Evolutionary conservation across 2,113 vertebrate species (phyloP), one percentile per base, ranked within the genome.

Genomic region (Apaloderma vittatum): DNA sequence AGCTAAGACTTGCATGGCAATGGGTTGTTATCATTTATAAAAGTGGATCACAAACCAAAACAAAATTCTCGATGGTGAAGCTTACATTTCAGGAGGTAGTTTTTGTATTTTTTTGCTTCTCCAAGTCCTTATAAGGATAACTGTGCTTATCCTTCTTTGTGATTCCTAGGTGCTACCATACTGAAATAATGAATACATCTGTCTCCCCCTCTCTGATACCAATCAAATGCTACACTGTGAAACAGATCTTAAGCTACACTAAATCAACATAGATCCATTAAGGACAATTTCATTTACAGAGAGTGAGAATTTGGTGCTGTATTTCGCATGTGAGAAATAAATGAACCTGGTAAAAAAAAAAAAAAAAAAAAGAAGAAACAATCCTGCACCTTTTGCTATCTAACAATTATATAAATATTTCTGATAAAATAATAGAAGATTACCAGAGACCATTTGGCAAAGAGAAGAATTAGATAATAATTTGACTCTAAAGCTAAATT

Each of bases 401-500:
- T 65, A 77, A 74, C 17, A 71, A 37, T 48, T 77, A 73, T 62
- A 43, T 17, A 93, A 81, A 24, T 71, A 37, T 67, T 89, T 72
- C 55, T 45, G 10, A 45, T 74, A 86, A 70, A 81, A 76, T 79
- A 90, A 63, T 46, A 87, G 32, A 75, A 88, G 18, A 46, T 46
- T 88, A 20, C 48, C 80, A 55, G 45, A 93, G 30, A 82, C 12
- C 71, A 88, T 86, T 92, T 83, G 30, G 29, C 8, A 13, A 72
- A 92, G 36, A 79, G 36, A 86, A 63, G 36, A 68, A 92, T 85
- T 83, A 77, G 54, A 49, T 86, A 91, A 62, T 88, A 82, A 93
- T 85, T 87, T 67, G 12, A 75, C 57, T 75, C 16, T 77, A 57
- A 74, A 84, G n/a, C 24, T 84, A 78, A 91, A 68, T 85, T 82